These are phyloP conservation scores for Brotula barbata DNA, from an alignment of 2,797 vertebrate species.

Conservation along the genomic window DNA sequence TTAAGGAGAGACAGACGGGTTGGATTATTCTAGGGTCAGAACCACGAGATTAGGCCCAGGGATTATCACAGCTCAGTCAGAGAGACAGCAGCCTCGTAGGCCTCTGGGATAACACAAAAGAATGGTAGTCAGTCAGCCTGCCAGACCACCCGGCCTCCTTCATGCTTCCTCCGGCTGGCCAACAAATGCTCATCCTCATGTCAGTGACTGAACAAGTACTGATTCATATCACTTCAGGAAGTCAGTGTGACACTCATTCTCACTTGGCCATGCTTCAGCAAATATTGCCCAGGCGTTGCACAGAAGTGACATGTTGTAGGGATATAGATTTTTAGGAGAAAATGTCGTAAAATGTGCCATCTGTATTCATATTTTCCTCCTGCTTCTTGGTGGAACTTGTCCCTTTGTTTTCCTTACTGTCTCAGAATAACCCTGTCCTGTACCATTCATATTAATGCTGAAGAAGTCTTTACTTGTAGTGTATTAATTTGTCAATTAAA, in stretches of 20 bases:
- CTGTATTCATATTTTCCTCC: background rate
- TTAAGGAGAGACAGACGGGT: constrained; percentile 59
- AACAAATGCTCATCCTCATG: background rate
- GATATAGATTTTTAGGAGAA: background rate
- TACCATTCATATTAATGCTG: constrained; percentile 7
- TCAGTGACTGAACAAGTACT: constrained; percentile 12
- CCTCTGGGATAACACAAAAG: constrained; percentile 51
- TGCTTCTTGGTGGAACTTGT: background rate
- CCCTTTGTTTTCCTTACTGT: background rate
- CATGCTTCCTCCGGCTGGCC: constrained; percentile 28
- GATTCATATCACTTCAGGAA: constrained; percentile 44
- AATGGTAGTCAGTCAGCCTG: constrained; percentile 12
- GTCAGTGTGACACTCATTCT: constrained; percentile 46
- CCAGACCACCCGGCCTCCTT: constrained; percentile 16
- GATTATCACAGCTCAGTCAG: constrained; percentile 74
- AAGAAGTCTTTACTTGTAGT: too few relatives aligned
- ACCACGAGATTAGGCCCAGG: constrained; percentile 60
- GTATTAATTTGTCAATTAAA: too few relatives aligned
- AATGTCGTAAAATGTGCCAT: background rate
- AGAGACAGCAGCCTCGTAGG: constrained; percentile 45
- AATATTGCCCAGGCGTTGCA: background rate
- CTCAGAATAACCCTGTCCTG: constrained; percentile 7
- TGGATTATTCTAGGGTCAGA: constrained; percentile 72
- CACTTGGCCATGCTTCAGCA: constrained; percentile 17
- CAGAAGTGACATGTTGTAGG: background rate